Evolutionary conservation across 2,888 invertebrate genomes (phyloP), one percentile per base, ranked within the genome.

Genomic region (Erebia palarica): DNA sequence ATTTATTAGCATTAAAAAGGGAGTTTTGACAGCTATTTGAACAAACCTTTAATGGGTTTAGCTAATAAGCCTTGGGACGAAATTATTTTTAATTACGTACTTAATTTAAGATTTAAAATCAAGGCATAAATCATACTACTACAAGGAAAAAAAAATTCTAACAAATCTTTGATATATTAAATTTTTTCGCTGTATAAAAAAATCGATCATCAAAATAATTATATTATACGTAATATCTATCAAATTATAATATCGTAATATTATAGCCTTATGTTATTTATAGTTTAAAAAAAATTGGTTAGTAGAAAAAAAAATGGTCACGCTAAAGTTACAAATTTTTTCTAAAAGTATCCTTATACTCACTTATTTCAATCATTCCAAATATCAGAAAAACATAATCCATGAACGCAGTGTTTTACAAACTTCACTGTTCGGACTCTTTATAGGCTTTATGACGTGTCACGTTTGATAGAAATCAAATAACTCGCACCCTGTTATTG

Each of bases 311-410:
- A 16, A 55, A 53, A 18, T 51, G 3, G 11, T 3, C 9, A 47
- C 13, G 47, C n/a, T 57, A 21, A 27, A 21, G 18, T 47, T 49
- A 21, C 27, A 8, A 14, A 53, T 13, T n/a, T 53, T 65, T 55
- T 65, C 16, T 53, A 36, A 49, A 27, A 13, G 11, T 47, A 27
- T 47, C n/a, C 61, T 47, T 49, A 68, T 71, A 89, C 91, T 90
- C 84, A 92, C 91, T 89, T 88, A 84, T 83, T 84, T 86, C 78
- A 85, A 83, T 84, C 91, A 91, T 92, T 90, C 90, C 91, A 89
- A 88, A 84, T 84, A 81, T 86, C 86, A 86, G 79, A 81, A 79
- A 82, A 80, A 78, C 85, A 86, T 83, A 71, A 85, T 86, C 87
- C 89, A 87, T 88, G 78, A 83, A 88, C 79, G 77, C 78, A 78